Percentiles rank a stretch among this genome's conserved stretches.
Conservation (phyloP, 37 sponge, comb jelly and placozoan species). For the Mnemiopsis leidyi region DNA sequence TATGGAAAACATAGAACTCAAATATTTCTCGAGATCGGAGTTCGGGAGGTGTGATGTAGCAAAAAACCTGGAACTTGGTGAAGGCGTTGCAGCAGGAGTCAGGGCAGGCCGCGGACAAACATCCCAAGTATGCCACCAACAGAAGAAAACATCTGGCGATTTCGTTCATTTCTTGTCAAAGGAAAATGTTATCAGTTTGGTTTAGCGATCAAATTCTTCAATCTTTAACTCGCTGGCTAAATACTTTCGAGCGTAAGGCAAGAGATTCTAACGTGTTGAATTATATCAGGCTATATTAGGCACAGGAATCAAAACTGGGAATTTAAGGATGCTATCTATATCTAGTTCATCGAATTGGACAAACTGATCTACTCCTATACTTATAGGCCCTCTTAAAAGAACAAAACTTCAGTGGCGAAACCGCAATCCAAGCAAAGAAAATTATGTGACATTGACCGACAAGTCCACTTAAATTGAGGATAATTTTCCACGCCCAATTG, state of each 20-base stretch:
- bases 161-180: not conserved
- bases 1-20: not conserved
- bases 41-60: not conserved
- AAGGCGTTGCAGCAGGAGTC: slow-evolving; percentile 4
- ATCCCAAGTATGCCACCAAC: not conserved
- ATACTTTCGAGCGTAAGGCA: too few species aligned
- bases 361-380: too few species aligned
- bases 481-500: not conserved
- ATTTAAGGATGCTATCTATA: too few species aligned
- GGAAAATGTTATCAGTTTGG: not conserved
- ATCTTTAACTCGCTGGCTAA: too few species aligned
- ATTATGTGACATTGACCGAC: not conserved
- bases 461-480: not conserved
- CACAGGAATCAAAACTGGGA: not conserved
- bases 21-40: not conserved
- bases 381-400: too few species aligned
- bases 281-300: too few species aligned
- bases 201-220: too few species aligned
- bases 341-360: too few species aligned
- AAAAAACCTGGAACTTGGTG: not conserved
- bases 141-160: not conserved
- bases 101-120: not conserved
- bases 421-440: not conserved
- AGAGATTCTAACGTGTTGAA: too few species aligned
- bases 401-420: too few species aligned